Conservation (phyloP, 2,113 vertebrate species). For the Galbula dea region DNA sequence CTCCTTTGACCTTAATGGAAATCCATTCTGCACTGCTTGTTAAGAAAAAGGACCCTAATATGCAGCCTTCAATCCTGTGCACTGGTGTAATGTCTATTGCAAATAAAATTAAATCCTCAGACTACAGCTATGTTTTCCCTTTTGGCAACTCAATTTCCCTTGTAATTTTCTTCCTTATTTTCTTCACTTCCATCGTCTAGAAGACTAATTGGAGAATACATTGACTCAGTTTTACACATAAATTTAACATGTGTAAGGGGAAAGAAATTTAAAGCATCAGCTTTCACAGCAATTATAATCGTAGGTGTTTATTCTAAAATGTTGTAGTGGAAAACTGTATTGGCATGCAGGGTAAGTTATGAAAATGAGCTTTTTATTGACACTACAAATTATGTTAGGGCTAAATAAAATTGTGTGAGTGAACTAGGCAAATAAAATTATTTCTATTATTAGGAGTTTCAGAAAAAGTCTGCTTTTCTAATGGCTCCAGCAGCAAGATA, state of each 20-base stretch:
- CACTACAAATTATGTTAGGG: background rate
- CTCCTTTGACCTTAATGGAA: background rate
- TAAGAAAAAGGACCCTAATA: background rate
- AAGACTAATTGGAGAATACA: background rate
- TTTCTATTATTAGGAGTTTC: background rate
- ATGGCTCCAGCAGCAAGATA: background rate
- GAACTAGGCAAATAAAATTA: background rate
- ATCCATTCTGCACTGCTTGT: background rate
- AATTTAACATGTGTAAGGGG: background rate
- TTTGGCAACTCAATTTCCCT: background rate
- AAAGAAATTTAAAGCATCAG: background rate
- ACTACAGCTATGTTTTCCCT: background rate
- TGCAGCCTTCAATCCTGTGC: background rate
- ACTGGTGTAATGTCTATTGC: fast-evolving
- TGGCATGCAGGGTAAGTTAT: background rate
- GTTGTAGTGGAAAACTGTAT: background rate
- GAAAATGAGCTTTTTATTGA: background rate
- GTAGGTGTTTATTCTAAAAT: background rate
- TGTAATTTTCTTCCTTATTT: background rate
- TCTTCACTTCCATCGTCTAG: background rate
- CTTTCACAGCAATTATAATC: background rate
- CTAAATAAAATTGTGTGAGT: background rate
- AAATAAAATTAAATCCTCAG: background rate
- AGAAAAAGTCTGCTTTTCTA: background rate
- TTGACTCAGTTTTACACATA: background rate